A percentile compares a stretch with the other conserved stretches of the same genome.
These are phyloP conservation scores for Formica selysi DNA, from an alignment of 1,140 invertebrate species.

Conservation along the genomic window DNA sequence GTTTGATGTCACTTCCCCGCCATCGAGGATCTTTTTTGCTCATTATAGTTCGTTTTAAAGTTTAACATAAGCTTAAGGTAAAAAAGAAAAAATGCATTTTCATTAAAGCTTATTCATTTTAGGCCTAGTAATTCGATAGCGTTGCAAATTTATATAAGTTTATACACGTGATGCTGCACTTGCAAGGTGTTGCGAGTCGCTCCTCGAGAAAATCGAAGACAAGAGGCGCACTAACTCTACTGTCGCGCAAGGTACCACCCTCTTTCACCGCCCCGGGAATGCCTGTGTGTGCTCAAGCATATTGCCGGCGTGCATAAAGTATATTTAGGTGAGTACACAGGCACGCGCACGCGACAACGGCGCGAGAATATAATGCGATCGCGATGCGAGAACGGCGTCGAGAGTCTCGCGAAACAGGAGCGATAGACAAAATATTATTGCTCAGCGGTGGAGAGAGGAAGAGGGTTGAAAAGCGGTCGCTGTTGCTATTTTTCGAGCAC, in stretches of 20 bases:
- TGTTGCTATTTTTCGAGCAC: conserved; percentile 58
- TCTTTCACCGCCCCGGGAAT: background rate
- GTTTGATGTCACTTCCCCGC: too few relatives aligned
- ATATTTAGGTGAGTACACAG: conserved; percentile 58
- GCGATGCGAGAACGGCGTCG: conserved; percentile 22
- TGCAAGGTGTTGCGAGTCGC: conserved; percentile 23
- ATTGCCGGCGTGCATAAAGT: conserved; percentile 66
- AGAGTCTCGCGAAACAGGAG: conserved; percentile 33
- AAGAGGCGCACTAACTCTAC: conserved; percentile 28
- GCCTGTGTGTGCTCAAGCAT: conserved; percentile 62
- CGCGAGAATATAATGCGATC: conserved; percentile 55
- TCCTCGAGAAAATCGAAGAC: conserved; percentile 67
- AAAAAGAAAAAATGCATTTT: conserved; percentile 61
- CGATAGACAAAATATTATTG: conserved; percentile 73
- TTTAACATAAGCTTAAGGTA: background rate
- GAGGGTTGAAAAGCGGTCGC: background rate
- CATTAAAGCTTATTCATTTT: conserved; percentile 67
- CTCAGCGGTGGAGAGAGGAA: background rate
- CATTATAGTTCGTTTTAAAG: background rate
- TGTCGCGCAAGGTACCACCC: conserved; percentile 7
- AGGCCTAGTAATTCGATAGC: conserved; percentile 70
- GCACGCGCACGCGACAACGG: conserved; percentile 10
- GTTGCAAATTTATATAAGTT: conserved; percentile 56
- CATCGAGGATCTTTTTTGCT: background rate
- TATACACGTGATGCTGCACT: conserved; percentile 42